Percentiles rank a stretch among this genome's conserved stretches.
Conservation (phyloP, 2,888 invertebrate species). For the Melangyna quadrimaculata region DNA sequence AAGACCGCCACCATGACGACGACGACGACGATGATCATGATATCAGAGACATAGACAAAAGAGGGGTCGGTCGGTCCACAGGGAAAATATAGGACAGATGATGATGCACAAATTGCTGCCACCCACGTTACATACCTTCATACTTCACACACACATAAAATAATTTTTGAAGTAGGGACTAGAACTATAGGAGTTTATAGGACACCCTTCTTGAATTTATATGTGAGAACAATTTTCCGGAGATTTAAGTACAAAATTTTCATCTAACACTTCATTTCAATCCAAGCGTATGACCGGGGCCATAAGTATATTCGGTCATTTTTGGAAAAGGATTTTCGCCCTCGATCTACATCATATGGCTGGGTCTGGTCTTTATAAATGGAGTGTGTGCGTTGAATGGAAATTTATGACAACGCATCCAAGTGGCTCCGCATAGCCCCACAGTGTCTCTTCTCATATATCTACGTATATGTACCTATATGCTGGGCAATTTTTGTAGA, state of each 20-base stretch:
- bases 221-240: constrained; percentile 66
- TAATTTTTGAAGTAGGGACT: not conserved
- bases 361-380: not conserved
- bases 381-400: constrained; percentile 11
- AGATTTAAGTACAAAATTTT: constrained; percentile 66
- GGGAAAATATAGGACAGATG: constrained; percentile 40
- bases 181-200: not conserved
- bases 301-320: constrained; percentile 29
- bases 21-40: constrained; percentile 7
- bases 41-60: too few relatives aligned
- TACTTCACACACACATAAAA: not conserved
- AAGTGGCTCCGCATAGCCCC: constrained; percentile 29
- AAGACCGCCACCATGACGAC: constrained; percentile 55
- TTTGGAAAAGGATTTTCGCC: constrained; percentile 46
- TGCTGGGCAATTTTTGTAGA: constrained; percentile 37
- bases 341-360: not conserved
- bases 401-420: constrained; percentile 68
- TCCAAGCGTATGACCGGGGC: constrained; percentile 45
- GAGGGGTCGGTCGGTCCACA: not conserved
- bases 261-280: constrained; percentile 67
- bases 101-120: constrained; percentile 70
- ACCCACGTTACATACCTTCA: constrained; percentile 53
- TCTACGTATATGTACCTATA: not conserved
- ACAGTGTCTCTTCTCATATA: not conserved
- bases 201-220: not conserved